A percentile compares a stretch with the other conserved stretches of the same genome.
These are phyloP conservation scores for Thunnus thynnus DNA, from an alignment of 2,113 vertebrate species.

Conservation along the genomic window DNA sequence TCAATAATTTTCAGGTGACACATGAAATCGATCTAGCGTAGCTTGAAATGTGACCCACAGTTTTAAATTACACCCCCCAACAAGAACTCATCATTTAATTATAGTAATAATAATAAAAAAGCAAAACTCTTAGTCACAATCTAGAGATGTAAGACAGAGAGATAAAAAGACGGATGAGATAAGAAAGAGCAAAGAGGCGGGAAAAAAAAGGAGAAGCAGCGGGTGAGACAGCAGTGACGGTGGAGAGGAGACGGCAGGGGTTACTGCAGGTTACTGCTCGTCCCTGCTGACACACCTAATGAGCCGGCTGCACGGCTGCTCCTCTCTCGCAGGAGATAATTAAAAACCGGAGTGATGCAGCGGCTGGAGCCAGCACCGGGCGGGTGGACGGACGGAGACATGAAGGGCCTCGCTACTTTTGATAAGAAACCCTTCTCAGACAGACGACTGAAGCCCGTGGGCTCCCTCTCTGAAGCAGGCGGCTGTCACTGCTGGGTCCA, in stretches of 20 bases:
- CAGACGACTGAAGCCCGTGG: slow-evolving; percentile 54
- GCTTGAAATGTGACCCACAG: too few species aligned
- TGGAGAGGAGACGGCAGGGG: slow-evolving; percentile 22
- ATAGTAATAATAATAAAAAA: too few species aligned
- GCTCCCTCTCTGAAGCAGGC: slow-evolving; percentile 17
- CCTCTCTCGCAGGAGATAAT: slow-evolving; percentile 52
- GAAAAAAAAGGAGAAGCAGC: too few species aligned
- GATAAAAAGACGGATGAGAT: too few species aligned
- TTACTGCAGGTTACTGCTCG: slow-evolving; percentile 23
- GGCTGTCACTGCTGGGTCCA: slow-evolving; percentile 14
- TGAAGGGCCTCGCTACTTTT: slow-evolving; percentile 36
- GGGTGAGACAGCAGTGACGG: slow-evolving; percentile 6
- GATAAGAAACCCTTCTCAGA: slow-evolving; percentile 46
- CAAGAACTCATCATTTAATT: too few species aligned
- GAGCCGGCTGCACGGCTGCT: slow-evolving; percentile 29
- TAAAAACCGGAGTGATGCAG: slow-evolving; percentile 22
- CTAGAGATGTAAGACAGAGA: too few species aligned
- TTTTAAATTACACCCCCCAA: too few species aligned
- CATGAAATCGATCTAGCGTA: too few species aligned
- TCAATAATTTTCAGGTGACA: too few species aligned
- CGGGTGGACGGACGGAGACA: not conserved
- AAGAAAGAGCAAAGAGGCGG: too few species aligned
- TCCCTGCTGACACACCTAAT: slow-evolving; percentile 48
- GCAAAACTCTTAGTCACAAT: too few species aligned
- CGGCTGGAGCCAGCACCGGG: not conserved